These are phyloP conservation scores for Scaptomyza caliginosa DNA, from an alignment of 2,888 invertebrate species.

Conservation along the genomic window DNA sequence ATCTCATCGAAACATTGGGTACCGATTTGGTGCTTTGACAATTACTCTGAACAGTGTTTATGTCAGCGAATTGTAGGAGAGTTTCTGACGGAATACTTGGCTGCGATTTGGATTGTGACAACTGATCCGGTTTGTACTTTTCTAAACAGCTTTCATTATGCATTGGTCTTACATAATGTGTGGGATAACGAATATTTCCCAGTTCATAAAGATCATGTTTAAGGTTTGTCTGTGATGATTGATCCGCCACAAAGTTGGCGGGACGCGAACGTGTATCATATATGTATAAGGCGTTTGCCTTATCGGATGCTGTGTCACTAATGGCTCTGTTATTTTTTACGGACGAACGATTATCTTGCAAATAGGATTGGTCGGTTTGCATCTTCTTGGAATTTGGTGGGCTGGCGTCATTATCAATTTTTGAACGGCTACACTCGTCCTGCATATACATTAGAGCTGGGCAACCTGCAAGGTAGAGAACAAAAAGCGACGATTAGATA, in stretches of 20 bases:
- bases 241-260: background rate
- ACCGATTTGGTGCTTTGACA: conserved; percentile 1
- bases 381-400: conserved; percentile 21
- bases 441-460: conserved; percentile 67
- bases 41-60: too few relatives aligned
- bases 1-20: background rate
- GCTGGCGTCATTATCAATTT: background rate
- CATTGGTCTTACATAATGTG: conserved; percentile 16
- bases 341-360: conserved; percentile 39
- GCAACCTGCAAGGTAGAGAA: conserved; percentile 44
- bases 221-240: conserved; percentile 24
- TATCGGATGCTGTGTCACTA: background rate
- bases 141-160: background rate
- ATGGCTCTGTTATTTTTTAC: background rate
- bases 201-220: background rate
- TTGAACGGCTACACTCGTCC: conserved; percentile 48
- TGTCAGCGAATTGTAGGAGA: background rate
- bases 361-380: conserved; percentile 53
- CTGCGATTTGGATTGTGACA: conserved; percentile 10
- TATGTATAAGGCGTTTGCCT: conserved; percentile 31
- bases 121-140: background rate
- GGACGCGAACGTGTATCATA: background rate
- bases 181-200: conserved; percentile 42
- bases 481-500: conserved; percentile 36
- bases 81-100: conserved; percentile 14